These are phyloP conservation scores for Notoglanidium macrostoma DNA, from an alignment of 2,797 vertebrate genomes.

Conservation along the genomic window DNA sequence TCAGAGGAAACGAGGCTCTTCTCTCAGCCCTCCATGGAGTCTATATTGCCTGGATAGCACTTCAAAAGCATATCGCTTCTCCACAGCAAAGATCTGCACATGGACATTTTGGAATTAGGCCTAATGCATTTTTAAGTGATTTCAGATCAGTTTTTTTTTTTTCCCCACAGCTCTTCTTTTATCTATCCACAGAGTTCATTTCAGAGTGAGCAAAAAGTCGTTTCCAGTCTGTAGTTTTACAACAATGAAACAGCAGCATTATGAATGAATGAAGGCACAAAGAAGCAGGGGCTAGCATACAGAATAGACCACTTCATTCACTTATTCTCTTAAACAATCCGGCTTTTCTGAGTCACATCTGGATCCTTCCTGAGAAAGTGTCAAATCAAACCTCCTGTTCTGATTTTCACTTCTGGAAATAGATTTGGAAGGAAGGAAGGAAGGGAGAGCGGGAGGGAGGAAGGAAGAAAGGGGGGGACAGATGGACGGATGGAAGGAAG, in stretches of 20 bases:
- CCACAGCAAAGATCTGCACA: slow-evolving; percentile 45
- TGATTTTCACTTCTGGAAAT: not conserved
- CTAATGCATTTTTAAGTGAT: slow-evolving; percentile 52
- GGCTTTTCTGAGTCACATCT: slow-evolving; percentile 22
- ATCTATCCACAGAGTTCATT: slow-evolving; percentile 17
- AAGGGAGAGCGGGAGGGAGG: not conserved
- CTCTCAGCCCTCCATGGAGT: slow-evolving; percentile 35
- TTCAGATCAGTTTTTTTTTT: slow-evolving; percentile 24
- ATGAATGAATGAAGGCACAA: not conserved
- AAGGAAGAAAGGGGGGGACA: too few species aligned
- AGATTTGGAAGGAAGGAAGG: not conserved
- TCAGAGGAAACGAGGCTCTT: slow-evolving; percentile 41
- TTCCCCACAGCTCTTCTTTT: not conserved
- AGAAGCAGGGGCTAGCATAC: not conserved
- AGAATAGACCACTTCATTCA: slow-evolving; percentile 31
- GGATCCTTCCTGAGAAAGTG: slow-evolving; percentile 11
- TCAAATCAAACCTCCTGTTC: not conserved
- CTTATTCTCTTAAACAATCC: slow-evolving; percentile 18
- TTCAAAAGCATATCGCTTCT: slow-evolving; percentile 43
- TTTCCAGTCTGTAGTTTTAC: not conserved
- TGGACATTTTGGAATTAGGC: slow-evolving; percentile 44
- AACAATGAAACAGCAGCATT: not conserved
- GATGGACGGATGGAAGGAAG: not conserved
- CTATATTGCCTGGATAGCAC: slow-evolving; percentile 37
- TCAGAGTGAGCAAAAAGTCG: slow-evolving; percentile 26